Evolutionary conservation across 2,888 invertebrate genomes (phyloP).

Genomic region (Cephus pygmeus): DNA sequence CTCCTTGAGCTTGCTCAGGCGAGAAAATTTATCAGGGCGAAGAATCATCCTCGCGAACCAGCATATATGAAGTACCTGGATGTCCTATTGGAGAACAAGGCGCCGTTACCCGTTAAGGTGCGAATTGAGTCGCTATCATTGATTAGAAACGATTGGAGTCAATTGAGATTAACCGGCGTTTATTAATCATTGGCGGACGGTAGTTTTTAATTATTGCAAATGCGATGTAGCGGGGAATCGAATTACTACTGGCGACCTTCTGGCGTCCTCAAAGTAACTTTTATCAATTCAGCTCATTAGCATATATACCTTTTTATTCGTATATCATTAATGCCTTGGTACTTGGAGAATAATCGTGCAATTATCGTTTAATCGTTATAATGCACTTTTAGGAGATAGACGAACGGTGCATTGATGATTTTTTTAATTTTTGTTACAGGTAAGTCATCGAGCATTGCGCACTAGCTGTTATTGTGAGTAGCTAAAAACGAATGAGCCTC

Average conservation of each 20-base stretch:
- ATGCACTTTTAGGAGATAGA: background rate
- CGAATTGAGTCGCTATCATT: background rate
- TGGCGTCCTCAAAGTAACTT: background rate
- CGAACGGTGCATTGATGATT: background rate
- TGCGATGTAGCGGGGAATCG: background rate
- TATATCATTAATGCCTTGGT: background rate
- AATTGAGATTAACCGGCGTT: background rate
- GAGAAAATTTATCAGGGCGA: slow-evolving; percentile 64
- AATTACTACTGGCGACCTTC: background rate
- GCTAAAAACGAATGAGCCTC: background rate
- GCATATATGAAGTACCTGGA: slow-evolving; percentile 51
- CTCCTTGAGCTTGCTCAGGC: slow-evolving; percentile 71
- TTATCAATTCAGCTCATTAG: background rate
- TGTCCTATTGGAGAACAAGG: slow-evolving; percentile 47
- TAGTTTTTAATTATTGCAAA: background rate
- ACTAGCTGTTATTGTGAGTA: background rate
- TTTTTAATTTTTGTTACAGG: background rate
- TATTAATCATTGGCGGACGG: background rate
- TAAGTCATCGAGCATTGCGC: background rate
- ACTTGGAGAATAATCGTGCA: background rate
- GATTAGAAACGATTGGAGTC: slow-evolving; percentile 3
- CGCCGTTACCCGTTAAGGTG: slow-evolving; percentile 51
- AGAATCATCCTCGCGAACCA: slow-evolving; percentile 29
- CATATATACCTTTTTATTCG: background rate
- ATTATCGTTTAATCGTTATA: background rate